phyloP scores from a whole-genome alignment of 2,888 invertebrate species.

The Epinotia brunnichana region DNA sequence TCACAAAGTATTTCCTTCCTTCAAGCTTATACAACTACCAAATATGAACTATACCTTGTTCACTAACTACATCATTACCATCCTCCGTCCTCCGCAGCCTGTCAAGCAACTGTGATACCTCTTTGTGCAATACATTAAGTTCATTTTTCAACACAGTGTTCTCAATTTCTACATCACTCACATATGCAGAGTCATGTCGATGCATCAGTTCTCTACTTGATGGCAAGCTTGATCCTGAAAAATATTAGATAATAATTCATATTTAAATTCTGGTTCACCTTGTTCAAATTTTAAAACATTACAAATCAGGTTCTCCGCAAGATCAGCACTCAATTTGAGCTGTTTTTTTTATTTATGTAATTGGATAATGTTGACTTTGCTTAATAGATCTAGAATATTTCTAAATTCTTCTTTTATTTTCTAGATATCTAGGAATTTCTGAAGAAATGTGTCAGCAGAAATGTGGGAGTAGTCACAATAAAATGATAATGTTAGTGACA shows the following conservation, averaged over 20 bases:
- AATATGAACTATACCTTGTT: slow-evolving; percentile 52
- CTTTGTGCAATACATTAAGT: slow-evolving; percentile 72
- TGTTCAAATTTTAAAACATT: not conserved
- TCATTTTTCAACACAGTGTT: slow-evolving; percentile 79
- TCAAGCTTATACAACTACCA: not conserved
- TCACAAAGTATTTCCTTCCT: not conserved
- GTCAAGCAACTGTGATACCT: slow-evolving; percentile 67
- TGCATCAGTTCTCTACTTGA: slow-evolving; percentile 61
- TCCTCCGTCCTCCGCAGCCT: slow-evolving; percentile 67
- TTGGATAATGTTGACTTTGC: not conserved
- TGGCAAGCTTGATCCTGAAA: slow-evolving; percentile 70
- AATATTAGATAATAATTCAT: not conserved
- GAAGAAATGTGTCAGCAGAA: no score
- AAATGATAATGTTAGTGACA: not conserved
- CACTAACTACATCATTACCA: slow-evolving; percentile 65
- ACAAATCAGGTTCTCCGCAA: not conserved
- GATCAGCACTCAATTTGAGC: not conserved
- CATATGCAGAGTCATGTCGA: slow-evolving; percentile 56
- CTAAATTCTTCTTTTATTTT: no score
- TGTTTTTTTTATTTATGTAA: not conserved
- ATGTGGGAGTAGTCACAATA: no score
- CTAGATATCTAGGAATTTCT: no score
- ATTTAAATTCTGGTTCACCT: not conserved
- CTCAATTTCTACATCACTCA: slow-evolving; percentile 76
- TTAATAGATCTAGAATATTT: no score